These are phyloP conservation scores for Scopus umbretta DNA, from an alignment of 2,113 vertebrate species.

Conservation along the genomic window DNA sequence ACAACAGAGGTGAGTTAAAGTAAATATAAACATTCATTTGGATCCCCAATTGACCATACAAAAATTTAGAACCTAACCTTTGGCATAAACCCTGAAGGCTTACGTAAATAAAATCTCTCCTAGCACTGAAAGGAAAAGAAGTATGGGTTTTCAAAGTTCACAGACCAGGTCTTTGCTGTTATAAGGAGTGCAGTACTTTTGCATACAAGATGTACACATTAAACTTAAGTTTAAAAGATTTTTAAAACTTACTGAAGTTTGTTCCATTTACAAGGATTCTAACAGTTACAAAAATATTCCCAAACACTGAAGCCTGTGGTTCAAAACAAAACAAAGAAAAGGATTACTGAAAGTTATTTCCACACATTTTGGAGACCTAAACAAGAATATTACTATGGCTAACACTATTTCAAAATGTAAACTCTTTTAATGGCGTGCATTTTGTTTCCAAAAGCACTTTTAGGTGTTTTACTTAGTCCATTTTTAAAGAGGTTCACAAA, in stretches of 20 bases:
- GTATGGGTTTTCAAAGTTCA: neutral
- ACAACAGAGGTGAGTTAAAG: neutral
- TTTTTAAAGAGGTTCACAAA: neutral
- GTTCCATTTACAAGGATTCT: neutral
- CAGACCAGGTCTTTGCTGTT: neutral
- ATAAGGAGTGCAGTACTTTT: neutral
- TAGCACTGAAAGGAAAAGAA: neutral
- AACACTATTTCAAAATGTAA: neutral
- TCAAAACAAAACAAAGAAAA: neutral
- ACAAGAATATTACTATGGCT: neutral
- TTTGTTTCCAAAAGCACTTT: neutral
- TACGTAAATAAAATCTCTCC: neutral
- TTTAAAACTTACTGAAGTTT: neutral
- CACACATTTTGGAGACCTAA: neutral
- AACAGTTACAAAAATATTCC: neutral
- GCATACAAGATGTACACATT: neutral
- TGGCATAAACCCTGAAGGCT: neutral
- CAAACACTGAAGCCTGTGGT: neutral
- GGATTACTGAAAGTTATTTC: neutral
- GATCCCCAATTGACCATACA: neutral
- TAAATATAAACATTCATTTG: neutral
- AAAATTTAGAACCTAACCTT: neutral
- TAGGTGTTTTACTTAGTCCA: neutral
- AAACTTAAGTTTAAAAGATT: neutral
- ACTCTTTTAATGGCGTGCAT: neutral